Percentiles rank a stretch among this genome's conserved stretches.
Conservation (phyloP, 2,113 vertebrate genomes). For the Sapayoa aenigma region DNA sequence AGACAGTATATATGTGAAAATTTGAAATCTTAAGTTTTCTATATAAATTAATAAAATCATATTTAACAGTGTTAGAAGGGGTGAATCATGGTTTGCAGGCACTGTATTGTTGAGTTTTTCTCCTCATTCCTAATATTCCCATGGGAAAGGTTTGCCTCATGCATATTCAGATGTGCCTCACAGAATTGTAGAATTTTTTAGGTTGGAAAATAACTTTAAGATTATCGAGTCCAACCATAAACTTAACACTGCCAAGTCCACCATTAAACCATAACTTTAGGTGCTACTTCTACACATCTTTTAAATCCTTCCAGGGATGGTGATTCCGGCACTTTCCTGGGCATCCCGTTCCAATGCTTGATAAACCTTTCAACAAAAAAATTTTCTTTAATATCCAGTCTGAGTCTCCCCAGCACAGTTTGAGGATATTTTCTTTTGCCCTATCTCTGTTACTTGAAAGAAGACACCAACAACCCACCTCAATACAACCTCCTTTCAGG, state of each 20-base stretch:
- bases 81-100: neutral
- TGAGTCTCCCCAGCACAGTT: neutral
- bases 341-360: neutral
- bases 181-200: neutral
- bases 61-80: neutral
- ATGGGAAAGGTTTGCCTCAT: neutral
- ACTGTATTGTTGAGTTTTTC: neutral
- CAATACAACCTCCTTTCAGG: accelerated
- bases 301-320: neutral
- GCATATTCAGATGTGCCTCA: neutral
- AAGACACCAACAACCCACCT: neutral
- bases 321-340: neutral
- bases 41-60: neutral
- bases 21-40: neutral
- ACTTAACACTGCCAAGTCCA: neutral
- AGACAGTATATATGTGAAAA: neutral
- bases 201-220: neutral
- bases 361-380: neutral
- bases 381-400: neutral
- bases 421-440: neutral
- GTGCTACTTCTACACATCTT: neutral
- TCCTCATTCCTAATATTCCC: neutral
- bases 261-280: neutral
- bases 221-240: neutral
- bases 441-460: accelerated